A percentile compares a stretch with the other conserved stretches of the same genome.
Conservation (phyloP, 2,888 invertebrate species). For the Andrena camellia region DNA sequence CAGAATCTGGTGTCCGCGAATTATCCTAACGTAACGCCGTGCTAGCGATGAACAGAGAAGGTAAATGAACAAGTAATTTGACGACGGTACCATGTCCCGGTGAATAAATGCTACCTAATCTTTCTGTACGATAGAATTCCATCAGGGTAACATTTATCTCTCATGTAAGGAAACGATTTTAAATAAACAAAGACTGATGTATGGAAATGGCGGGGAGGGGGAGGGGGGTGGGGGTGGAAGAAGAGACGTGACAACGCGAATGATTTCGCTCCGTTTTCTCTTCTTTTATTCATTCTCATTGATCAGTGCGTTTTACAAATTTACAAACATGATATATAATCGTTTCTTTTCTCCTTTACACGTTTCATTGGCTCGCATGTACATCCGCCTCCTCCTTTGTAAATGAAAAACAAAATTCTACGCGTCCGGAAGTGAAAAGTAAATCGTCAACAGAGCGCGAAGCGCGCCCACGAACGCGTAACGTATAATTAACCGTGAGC, state of each 20-base stretch:
- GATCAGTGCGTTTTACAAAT: slow-evolving; percentile 34
- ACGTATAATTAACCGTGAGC: background rate
- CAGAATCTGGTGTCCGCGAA: slow-evolving; percentile 69
- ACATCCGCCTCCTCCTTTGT: background rate
- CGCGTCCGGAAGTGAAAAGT: slow-evolving; percentile 11
- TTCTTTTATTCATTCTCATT: slow-evolving; percentile 41
- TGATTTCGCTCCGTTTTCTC: slow-evolving; percentile 16
- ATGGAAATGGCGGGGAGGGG: background rate
- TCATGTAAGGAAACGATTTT: slow-evolving; percentile 39
- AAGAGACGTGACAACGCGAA: background rate
- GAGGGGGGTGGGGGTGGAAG: background rate
- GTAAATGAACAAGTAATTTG: slow-evolving; percentile 10
- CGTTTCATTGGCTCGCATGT: background rate
- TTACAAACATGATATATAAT: slow-evolving; percentile 36
- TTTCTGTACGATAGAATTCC: slow-evolving; percentile 15
- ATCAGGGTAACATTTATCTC: slow-evolving; percentile 22
- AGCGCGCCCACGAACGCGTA: background rate
- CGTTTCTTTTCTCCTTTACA: background rate
- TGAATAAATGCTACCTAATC: slow-evolving; percentile 55
- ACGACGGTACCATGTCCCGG: slow-evolving; percentile 27
- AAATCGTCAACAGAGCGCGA: slow-evolving; percentile 13
- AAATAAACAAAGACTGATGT: slow-evolving; percentile 32
- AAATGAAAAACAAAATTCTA: slow-evolving; percentile 20
- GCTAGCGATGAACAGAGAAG: slow-evolving; percentile 20
- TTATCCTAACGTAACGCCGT: slow-evolving; percentile 58